These are phyloP conservation scores for Limnephilus rhombicus DNA, from an alignment of 2,888 invertebrate species.

Conservation along the genomic window DNA sequence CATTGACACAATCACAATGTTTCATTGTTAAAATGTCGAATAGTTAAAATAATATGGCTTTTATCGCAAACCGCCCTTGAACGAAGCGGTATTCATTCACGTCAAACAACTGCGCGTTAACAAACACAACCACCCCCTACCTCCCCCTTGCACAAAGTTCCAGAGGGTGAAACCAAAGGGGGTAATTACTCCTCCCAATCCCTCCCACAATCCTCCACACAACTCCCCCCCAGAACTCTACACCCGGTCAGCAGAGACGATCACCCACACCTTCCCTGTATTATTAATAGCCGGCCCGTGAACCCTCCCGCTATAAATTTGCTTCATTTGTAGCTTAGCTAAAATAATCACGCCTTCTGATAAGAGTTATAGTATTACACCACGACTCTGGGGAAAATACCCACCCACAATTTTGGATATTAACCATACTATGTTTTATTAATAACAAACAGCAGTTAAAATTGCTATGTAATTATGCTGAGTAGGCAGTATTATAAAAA, in stretches of 20 bases:
- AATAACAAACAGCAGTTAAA: neutral
- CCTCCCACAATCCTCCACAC: slow-evolving; percentile 39
- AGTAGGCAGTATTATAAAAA: neutral
- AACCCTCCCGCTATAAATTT: neutral
- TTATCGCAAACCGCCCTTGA: slow-evolving; percentile 3
- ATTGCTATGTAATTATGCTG: neutral
- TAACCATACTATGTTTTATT: neutral
- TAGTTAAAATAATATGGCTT: neutral
- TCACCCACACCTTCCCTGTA: slow-evolving; percentile 41
- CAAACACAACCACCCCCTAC: slow-evolving; percentile 40
- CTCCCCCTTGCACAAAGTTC: slow-evolving; percentile 29
- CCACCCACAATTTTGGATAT: neutral
- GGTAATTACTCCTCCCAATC: slow-evolving; percentile 44
- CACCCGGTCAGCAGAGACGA: slow-evolving; percentile 2
- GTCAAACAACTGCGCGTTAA: slow-evolving; percentile 39
- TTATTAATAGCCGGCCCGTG: slow-evolving; percentile 62
- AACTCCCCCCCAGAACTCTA: slow-evolving; percentile 28
- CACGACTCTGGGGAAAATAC: neutral
- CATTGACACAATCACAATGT: neutral
- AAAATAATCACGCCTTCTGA: slow-evolving; percentile 1
- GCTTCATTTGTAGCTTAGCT: slow-evolving; percentile 1
- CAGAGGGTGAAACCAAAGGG: neutral
- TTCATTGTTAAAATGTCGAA: neutral
- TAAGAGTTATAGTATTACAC: neutral
- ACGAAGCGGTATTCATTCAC: neutral